These are phyloP conservation scores for Okamejei kenojei DNA, from an alignment of 2,797 vertebrate genomes.

Conservation along the genomic window DNA sequence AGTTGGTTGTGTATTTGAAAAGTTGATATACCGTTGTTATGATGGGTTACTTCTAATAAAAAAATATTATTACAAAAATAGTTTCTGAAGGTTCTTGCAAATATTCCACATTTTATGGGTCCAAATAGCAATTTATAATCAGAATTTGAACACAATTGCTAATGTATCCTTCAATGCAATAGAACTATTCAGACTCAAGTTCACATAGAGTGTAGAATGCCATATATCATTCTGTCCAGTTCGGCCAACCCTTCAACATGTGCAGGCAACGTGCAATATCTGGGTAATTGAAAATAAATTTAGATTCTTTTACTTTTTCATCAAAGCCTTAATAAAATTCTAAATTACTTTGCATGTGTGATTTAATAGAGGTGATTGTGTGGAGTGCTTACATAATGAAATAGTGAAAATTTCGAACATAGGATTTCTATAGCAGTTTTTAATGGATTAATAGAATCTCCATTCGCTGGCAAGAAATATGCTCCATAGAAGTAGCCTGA, in stretches of 20 bases:
- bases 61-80: no score
- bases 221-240: conserved; percentile 33
- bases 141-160: conserved; percentile 31
- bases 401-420: background rate
- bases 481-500: background rate
- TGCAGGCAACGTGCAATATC: conserved; percentile 8
- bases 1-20: no score
- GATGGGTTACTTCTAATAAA: no score
- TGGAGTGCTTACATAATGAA: background rate
- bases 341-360: conserved; percentile 12
- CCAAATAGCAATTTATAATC: conserved; percentile 13
- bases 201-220: background rate
- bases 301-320: conserved; percentile 22
- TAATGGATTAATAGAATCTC: conserved; percentile 7
- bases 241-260: background rate
- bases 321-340: conserved; percentile 17
- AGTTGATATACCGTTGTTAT: no score
- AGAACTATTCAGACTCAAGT: background rate
- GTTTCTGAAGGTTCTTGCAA: background rate
- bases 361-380: conserved; percentile 10
- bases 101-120: background rate
- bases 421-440: background rate
- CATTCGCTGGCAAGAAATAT: background rate
- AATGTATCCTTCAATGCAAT: conserved; percentile 18
- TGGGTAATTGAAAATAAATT: conserved; percentile 24